These are phyloP conservation scores for Eudemis profundana DNA, from an alignment of 2,888 invertebrate genomes.

Conservation along the genomic window DNA sequence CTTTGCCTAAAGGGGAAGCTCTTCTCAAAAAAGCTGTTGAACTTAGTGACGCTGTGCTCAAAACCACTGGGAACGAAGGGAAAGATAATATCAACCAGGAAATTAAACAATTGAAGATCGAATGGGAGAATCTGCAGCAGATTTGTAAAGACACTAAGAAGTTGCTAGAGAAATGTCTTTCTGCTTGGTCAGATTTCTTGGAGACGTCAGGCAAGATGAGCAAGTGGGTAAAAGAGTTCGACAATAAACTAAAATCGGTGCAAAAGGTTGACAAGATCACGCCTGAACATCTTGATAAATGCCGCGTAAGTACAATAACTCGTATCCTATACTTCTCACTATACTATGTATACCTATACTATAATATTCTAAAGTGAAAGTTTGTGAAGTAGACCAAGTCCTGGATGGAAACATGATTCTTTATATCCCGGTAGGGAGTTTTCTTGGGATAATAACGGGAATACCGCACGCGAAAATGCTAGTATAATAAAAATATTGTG, in stretches of 20 bases:
- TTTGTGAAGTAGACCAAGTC: no score
- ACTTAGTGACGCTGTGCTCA: constrained; percentile 90
- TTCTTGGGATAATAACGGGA: no score
- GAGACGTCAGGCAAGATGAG: constrained; percentile 90
- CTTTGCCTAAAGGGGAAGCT: constrained; percentile 89
- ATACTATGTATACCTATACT: no score
- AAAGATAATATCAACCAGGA: constrained; percentile 93
- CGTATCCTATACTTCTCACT: no score
- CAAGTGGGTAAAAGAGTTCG: constrained; percentile 90
- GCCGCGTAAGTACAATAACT: constrained; percentile 86
- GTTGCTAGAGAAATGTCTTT: constrained; percentile 89
- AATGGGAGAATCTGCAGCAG: constrained; percentile 92
- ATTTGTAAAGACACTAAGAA: constrained; percentile 91
- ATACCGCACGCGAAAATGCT: no score
- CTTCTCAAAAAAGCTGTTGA: constrained; percentile 90
- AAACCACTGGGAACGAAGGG: constrained; percentile 92
- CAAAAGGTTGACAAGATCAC: constrained; percentile 90
- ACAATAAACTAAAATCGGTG: constrained; percentile 87
- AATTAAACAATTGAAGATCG: constrained; percentile 90
- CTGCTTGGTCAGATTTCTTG: constrained; percentile 93
- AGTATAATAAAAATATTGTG: no score
- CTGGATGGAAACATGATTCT: no score
- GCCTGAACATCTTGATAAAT: constrained; percentile 91
- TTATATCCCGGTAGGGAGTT: no score
- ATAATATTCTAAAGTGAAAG: no score